Percentiles rank a stretch among this genome's conserved stretches.
Conservation (phyloP, 2,888 invertebrate genomes). For the Phyto melanocephala region DNA sequence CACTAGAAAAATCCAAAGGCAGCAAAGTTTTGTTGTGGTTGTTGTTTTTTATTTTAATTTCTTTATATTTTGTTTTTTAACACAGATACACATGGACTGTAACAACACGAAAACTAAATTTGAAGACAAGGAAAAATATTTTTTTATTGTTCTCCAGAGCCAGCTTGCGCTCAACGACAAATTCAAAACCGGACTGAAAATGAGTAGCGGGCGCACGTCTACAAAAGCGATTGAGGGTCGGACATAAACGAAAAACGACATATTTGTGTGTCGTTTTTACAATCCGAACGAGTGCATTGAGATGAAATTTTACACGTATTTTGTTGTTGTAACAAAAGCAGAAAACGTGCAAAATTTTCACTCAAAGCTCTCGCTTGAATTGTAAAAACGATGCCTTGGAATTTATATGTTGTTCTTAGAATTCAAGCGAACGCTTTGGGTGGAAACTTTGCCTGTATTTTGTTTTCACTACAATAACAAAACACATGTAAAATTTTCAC, state of each 20-base stretch:
- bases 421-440: too few species aligned
- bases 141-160: constrained; percentile 36
- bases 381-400: too few species aligned
- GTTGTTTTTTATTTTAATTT: constrained; percentile 11
- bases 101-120: constrained; percentile 33
- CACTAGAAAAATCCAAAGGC: constrained; percentile 21
- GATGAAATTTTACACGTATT: too few species aligned
- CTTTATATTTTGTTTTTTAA: constrained; percentile 13
- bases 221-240: constrained; percentile 61
- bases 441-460: too few species aligned
- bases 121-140: constrained; percentile 10
- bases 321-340: too few species aligned
- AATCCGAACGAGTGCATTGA: too few species aligned
- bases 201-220: constrained; percentile 68
- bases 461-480: too few species aligned
- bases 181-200: constrained; percentile 75
- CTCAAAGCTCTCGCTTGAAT: too few species aligned
- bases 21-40: background rate
- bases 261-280: too few species aligned
- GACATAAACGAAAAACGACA: constrained; percentile 59
- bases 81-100: constrained; percentile 27
- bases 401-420: too few species aligned
- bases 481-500: too few species aligned
- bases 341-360: too few species aligned
- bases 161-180: constrained; percentile 70